Conservation (phyloP, 2,888 invertebrate genomes). For the Eilema sororculum region DNA sequence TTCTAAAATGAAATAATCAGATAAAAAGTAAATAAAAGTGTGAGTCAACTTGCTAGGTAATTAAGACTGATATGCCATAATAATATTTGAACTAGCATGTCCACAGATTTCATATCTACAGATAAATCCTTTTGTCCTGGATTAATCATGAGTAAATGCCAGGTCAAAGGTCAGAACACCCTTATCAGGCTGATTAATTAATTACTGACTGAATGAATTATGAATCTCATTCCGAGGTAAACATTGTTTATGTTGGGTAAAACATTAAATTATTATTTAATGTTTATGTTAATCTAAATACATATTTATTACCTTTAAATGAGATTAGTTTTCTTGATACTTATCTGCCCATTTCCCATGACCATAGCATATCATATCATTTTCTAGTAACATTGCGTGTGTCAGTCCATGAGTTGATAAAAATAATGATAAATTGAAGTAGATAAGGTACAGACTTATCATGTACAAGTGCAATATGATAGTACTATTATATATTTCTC, state of each 20-base stretch:
- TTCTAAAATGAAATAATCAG: background rate
- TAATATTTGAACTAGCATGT: too few species aligned
- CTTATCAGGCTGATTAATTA: background rate
- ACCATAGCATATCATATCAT: conserved; percentile 1
- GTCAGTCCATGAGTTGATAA: background rate
- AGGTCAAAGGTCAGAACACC: background rate
- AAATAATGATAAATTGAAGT: conserved; percentile 6
- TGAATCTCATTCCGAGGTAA: background rate
- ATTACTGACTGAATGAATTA: background rate
- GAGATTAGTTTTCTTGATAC: background rate
- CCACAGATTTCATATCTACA: background rate
- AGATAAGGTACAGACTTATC: conserved; percentile 9
- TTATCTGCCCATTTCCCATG: background rate
- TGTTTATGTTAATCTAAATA: background rate
- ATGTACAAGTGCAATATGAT: conserved; percentile 11
- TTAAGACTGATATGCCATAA: background rate
- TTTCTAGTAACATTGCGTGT: background rate
- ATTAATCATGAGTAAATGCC: background rate
- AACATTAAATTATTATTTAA: background rate
- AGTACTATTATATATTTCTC: conserved; percentile 8
- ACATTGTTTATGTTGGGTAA: background rate
- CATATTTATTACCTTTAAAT: background rate
- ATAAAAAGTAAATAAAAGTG: background rate
- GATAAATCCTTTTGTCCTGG: background rate
- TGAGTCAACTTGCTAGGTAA: background rate